Conservation (phyloP, 2,888 invertebrate species). For the Celastrina argiolus region DNA sequence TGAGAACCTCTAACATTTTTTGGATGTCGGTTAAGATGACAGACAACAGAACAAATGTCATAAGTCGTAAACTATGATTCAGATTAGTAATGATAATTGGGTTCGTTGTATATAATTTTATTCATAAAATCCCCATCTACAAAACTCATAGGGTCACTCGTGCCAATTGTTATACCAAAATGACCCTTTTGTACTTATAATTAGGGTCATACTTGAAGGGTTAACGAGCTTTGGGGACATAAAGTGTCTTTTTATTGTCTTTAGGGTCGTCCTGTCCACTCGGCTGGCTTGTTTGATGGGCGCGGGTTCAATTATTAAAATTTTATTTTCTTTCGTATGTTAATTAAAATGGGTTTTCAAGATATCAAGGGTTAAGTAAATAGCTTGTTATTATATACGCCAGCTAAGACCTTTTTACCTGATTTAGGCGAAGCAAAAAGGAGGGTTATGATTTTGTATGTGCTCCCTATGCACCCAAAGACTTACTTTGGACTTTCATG, state of each 20-base stretch:
- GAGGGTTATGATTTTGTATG: too few relatives aligned
- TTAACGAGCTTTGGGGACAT: constrained; percentile 12
- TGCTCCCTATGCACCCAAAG: too few relatives aligned
- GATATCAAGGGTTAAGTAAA: neutral
- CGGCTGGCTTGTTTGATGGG: neutral
- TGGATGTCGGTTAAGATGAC: too few relatives aligned
- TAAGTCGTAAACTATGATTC: neutral
- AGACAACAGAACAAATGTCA: neutral
- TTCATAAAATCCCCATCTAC: neutral
- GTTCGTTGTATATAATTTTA: neutral
- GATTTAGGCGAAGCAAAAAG: too few relatives aligned
- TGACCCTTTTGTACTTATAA: constrained; percentile 15
- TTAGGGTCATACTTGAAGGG: constrained; percentile 17
- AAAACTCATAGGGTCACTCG: constrained; percentile 1
- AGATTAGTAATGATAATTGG: neutral
- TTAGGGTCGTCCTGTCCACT: constrained; percentile 19
- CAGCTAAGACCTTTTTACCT: neutral
- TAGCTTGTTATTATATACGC: neutral
- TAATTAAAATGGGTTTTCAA: neutral
- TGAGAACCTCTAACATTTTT: too few relatives aligned
- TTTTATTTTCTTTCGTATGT: neutral
- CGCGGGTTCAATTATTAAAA: constrained; percentile 3
- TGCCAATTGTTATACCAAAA: constrained; percentile 18
- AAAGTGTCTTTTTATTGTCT: constrained; percentile 24
- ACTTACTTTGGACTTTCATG: too few relatives aligned